Percentiles rank a stretch among this genome's conserved stretches.
These are phyloP conservation scores for Lipotes vexillifer DNA, from an alignment of 2,113 vertebrate species.

Conservation along the genomic window DNA sequence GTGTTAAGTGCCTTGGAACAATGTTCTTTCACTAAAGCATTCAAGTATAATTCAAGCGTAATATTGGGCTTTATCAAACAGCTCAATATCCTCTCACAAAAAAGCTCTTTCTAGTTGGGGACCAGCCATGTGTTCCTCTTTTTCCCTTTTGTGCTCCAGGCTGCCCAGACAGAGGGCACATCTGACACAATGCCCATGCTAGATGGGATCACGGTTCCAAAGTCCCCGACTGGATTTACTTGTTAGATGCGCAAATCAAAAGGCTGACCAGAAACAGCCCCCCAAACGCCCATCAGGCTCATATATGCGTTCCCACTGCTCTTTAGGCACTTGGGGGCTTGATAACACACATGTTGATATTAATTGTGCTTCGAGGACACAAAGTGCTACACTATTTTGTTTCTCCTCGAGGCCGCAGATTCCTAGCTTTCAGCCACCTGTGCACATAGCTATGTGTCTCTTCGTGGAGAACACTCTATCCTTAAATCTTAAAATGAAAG, in stretches of 20 bases:
- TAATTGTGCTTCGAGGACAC: fast-evolving
- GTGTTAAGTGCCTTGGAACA: slow-evolving; percentile 67
- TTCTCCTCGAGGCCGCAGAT: not conserved
- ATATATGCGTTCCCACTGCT: fast-evolving
- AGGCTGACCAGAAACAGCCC: not conserved
- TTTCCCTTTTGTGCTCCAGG: slow-evolving; percentile 38
- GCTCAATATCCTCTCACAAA: slow-evolving; percentile 63
- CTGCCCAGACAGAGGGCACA: slow-evolving; percentile 22
- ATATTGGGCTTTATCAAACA: slow-evolving; percentile 74
- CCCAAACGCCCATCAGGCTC: not conserved
- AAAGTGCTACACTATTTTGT: not conserved
- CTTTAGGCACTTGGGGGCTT: not conserved
- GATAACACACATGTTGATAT: not conserved
- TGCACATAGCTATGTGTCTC: fast-evolving
- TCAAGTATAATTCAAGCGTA: slow-evolving; percentile 73
- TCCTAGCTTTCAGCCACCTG: not conserved
- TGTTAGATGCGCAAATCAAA: slow-evolving; percentile 57
- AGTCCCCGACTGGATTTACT: slow-evolving; percentile 30
- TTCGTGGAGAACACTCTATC: not conserved
- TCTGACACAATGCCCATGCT: slow-evolving; percentile 50
- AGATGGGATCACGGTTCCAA: slow-evolving; percentile 32
- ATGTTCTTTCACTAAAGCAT: slow-evolving; percentile 64
- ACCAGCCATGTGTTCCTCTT: slow-evolving; percentile 54
- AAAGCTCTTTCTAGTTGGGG: slow-evolving; percentile 60
- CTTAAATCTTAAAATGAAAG: not conserved